Percentiles rank a stretch among this genome's conserved stretches.
Conservation (phyloP, 2,797 vertebrate genomes). For the Gymnoscopelus braueri region DNA sequence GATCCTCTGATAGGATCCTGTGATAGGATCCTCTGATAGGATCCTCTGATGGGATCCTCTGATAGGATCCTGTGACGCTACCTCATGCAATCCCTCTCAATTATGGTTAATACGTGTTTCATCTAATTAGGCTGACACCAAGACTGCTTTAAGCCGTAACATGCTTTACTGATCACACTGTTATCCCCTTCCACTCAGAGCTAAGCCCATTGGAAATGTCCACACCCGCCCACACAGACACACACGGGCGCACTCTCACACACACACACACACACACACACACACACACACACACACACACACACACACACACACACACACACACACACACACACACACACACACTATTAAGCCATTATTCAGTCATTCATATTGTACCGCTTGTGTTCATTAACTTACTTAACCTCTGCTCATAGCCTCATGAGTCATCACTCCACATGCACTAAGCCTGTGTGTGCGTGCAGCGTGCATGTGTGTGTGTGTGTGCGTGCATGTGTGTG, state of each 20-base stretch:
- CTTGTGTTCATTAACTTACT: conserved; percentile 62
- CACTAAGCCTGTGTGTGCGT: conserved; percentile 2
- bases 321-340: not conserved
- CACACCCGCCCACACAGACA: conserved; percentile 30
- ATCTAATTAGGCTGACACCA: conserved; percentile 36
- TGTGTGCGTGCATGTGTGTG: conserved; percentile 2
- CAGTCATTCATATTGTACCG: conserved; percentile 43
- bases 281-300: conserved; percentile 39
- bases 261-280: too few relatives aligned
- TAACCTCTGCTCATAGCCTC: conserved; percentile 33
- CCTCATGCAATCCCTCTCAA: too few relatives aligned
- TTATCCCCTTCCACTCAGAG: conserved; percentile 35
- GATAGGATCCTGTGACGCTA: too few relatives aligned
- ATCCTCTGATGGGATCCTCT: too few relatives aligned
- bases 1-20: too few relatives aligned
- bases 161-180: conserved; percentile 33
- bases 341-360: conserved; percentile 14
- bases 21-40: too few relatives aligned
- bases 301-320: not conserved
- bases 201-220: conserved; percentile 44
- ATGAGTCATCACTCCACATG: conserved; percentile 3
- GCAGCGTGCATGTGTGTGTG: not conserved
- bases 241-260: not conserved
- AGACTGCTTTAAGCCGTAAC: conserved; percentile 20
- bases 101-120: too few relatives aligned